Conservation (phyloP, 1,140 invertebrate genomes). For the Ooceraea biroi region DNA sequence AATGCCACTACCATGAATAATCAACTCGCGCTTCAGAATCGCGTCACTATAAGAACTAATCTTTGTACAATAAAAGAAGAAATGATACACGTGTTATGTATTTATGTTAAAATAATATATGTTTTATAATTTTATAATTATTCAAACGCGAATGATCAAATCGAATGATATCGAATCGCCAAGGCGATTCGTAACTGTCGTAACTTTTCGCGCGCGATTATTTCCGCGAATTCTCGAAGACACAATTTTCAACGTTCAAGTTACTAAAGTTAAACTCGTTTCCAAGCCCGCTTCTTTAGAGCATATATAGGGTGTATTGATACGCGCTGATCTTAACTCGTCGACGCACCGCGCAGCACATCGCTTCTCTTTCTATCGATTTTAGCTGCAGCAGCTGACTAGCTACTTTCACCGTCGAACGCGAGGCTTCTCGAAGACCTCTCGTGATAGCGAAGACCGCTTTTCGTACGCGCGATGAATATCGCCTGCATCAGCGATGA, state of each 20-base stretch:
- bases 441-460: background rate
- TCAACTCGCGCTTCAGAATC: no score
- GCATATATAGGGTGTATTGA: constrained; percentile 19
- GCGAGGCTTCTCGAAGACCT: no score
- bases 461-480: background rate
- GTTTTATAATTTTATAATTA: no score
- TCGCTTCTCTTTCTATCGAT: constrained; percentile 72
- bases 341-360: constrained; percentile 51
- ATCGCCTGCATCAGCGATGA: background rate
- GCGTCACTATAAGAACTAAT: no score
- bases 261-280: background rate
- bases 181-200: no score
- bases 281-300: background rate
- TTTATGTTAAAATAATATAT: no score
- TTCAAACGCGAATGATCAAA: no score
- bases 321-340: constrained; percentile 10
- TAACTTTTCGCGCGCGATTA: background rate
- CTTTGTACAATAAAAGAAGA: no score
- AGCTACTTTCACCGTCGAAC: constrained; percentile 34
- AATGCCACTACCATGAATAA: no score
- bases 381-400: constrained; percentile 67
- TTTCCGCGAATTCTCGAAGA: background rate
- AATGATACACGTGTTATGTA: no score
- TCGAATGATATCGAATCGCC: no score
- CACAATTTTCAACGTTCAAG: background rate